Percentiles rank a stretch among this genome's conserved stretches.
Conservation (phyloP, 2,797 vertebrate species). For the Lithobates pipiens region DNA sequence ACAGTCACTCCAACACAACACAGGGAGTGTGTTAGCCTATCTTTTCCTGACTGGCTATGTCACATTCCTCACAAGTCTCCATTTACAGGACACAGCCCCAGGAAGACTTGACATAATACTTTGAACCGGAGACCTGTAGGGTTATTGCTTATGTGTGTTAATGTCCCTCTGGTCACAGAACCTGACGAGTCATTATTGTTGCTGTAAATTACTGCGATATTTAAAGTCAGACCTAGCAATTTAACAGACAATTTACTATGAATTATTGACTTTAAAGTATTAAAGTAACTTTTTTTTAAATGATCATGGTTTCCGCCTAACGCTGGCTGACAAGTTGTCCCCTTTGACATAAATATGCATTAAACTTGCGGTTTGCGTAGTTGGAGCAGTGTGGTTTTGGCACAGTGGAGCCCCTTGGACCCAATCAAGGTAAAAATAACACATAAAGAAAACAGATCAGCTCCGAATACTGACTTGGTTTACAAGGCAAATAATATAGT, state of each 20-base stretch:
- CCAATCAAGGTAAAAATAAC: constrained; percentile 33
- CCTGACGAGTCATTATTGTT: not conserved
- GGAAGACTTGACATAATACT: constrained; percentile 51
- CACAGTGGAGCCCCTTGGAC: constrained; percentile 2
- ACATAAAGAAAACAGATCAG: constrained; percentile 4
- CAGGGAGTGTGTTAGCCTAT: constrained; percentile 38
- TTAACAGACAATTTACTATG: constrained; percentile 5
- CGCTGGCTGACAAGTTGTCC: not conserved
- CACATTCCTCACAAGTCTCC: constrained; percentile 53
- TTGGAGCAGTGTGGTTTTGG: constrained; percentile 28
- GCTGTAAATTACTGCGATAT: not conserved
- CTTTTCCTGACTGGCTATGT: constrained; percentile 43
- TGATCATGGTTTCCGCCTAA: not conserved
- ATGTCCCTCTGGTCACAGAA: not conserved
- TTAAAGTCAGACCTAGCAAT: not conserved
- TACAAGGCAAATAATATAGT: constrained; percentile 9
- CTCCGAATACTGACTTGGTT: not conserved
- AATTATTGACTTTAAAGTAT: not conserved
- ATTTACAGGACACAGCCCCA: constrained; percentile 39
- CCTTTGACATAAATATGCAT: constrained; percentile 22
- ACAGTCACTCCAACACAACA: constrained; percentile 57
- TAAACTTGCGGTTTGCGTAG: constrained; percentile 21
- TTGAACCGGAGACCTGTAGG: constrained; percentile 26
- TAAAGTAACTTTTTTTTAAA: not conserved
- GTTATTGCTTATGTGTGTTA: not conserved